A percentile compares a stretch with the other conserved stretches of the same genome.
Conservation (phyloP, 2,113 vertebrate genomes). For the Hemibagrus wyckioides region DNA sequence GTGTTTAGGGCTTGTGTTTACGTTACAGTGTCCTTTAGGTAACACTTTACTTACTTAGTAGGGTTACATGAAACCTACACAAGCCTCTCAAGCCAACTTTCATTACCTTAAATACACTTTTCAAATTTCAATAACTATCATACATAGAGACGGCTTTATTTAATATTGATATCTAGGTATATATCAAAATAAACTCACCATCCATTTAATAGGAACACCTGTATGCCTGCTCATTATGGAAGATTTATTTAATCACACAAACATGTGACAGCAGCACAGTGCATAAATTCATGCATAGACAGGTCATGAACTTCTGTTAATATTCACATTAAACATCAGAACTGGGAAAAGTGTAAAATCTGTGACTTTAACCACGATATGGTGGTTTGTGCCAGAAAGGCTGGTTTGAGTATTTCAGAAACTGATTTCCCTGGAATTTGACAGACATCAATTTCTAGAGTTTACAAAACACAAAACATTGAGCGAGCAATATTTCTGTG, state of each 20-base stretch:
- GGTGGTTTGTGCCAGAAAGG: too few species aligned
- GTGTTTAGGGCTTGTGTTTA: not conserved
- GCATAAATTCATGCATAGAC: not conserved
- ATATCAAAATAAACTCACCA: not conserved
- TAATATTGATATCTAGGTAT: not conserved
- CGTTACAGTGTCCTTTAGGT: not conserved
- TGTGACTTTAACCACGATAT: too few species aligned
- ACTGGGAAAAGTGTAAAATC: too few species aligned
- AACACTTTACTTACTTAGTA: not conserved
- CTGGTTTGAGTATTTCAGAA: too few species aligned
- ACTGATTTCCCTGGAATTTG: too few species aligned
- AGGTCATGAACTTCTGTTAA: too few species aligned
- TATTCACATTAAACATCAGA: too few species aligned
- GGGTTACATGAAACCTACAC: not conserved
- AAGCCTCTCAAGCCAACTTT: not conserved
- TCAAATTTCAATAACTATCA: not conserved
- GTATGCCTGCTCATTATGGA: too few species aligned
- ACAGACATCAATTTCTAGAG: too few species aligned
- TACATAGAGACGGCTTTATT: not conserved
- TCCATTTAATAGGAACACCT: not conserved
- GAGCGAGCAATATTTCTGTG: too few species aligned
- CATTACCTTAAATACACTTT: not conserved
- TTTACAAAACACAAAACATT: too few species aligned
- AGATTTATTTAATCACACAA: too few species aligned
- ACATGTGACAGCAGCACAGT: not conserved